Conservation (phyloP, 2,113 vertebrate genomes). For the Globicephala melas region DNA sequence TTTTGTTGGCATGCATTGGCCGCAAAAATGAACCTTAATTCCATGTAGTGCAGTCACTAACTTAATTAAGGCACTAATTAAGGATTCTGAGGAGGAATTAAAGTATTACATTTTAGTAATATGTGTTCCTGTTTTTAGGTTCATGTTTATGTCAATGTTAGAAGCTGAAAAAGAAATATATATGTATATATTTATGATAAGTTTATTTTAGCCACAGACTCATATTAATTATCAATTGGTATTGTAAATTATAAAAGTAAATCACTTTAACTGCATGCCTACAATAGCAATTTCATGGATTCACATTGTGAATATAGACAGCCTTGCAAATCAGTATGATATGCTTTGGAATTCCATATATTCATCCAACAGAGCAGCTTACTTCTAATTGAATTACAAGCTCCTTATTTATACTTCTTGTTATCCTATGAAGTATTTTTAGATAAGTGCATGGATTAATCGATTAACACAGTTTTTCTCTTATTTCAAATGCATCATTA, state of each 20-base stretch:
- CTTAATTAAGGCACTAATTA: not conserved
- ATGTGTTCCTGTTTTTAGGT: not conserved
- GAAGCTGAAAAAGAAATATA: not conserved
- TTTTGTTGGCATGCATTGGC: not conserved
- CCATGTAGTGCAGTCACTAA: not conserved
- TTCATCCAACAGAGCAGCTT: not conserved
- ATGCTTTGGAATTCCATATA: not conserved
- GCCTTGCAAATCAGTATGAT: not conserved
- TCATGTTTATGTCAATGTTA: not conserved
- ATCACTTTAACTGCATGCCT: not conserved
- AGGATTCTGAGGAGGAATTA: not conserved
- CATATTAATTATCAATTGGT: not conserved
- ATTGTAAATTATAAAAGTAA: not conserved
- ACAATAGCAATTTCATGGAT: not conserved
- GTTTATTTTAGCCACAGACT: not conserved
- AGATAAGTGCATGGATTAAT: not conserved
- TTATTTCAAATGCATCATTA: not conserved
- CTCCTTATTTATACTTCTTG: not conserved
- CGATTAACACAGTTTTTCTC: not conserved
- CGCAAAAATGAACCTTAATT: not conserved
- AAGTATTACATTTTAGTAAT: not conserved
- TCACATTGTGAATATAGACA: not conserved
- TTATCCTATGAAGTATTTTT: not conserved
- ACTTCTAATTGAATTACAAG: constrained; percentile 16
- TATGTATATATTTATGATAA: not conserved